Conservation (phyloP, 2,888 invertebrate species). For the Polyommatus iphigenia region DNA sequence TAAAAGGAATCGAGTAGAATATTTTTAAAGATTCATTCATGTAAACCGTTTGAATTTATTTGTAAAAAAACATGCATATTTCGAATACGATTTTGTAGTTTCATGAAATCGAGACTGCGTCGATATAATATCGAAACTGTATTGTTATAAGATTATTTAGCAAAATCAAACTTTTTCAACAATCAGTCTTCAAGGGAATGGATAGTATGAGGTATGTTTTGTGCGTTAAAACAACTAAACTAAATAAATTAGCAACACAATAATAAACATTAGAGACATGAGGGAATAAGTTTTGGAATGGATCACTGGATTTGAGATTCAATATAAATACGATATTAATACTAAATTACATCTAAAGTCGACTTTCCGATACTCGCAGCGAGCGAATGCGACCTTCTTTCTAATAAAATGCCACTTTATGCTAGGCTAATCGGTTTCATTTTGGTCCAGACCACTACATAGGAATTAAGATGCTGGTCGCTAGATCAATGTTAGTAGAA, state of each 20-base stretch:
- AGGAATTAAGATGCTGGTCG: no score
- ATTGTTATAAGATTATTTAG: not conserved
- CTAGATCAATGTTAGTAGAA: no score
- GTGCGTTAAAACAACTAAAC: not conserved
- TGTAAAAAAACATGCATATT: no score
- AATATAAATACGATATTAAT: not conserved
- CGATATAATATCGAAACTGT: not conserved
- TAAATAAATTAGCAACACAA: not conserved
- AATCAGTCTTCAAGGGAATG: not conserved
- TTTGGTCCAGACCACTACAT: no score
- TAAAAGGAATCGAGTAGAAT: not conserved
- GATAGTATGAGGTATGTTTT: conserved; percentile 13
- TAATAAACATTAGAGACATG: not conserved
- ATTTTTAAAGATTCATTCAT: not conserved
- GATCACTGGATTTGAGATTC: not conserved
- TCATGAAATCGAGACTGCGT: no score
- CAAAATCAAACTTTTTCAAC: not conserved
- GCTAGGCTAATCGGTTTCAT: no score
- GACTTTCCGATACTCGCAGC: no score
- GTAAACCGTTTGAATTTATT: no score
- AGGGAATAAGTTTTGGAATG: conserved; percentile 1
- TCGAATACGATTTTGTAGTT: no score
- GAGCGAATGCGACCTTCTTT: no score
- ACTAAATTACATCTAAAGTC: not conserved
- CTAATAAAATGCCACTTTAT: no score